A percentile compares a stretch with the other conserved stretches of the same genome.
Evolutionary conservation across 2,888 invertebrate genomes (phyloP).

Genomic region (Pterobdella sp.): DNA sequence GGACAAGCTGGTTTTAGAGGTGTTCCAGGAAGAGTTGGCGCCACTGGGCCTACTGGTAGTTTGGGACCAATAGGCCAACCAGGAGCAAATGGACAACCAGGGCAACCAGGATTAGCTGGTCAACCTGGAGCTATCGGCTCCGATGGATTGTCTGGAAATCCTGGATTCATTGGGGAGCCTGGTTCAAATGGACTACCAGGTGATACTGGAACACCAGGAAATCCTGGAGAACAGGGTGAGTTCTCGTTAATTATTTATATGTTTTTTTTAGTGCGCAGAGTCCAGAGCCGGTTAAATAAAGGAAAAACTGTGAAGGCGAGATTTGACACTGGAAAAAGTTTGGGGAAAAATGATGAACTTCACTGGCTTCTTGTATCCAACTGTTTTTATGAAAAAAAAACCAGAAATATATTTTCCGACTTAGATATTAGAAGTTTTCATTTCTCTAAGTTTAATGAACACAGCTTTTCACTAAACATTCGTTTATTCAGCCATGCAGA

Average conservation of each 20-base stretch:
- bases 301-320: no score
- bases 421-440: no score
- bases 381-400: no score
- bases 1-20: conserved; percentile 18
- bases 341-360: no score
- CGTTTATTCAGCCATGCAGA: no score
- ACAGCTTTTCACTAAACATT: no score
- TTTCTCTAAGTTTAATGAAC: no score
- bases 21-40: neutral
- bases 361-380: no score
- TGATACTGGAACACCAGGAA: conserved; percentile 31
- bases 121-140: conserved; percentile 30
- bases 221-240: conserved; percentile 16
- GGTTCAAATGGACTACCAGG: conserved; percentile 37
- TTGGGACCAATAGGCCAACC: conserved; percentile 53
- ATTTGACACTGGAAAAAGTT: no score
- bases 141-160: conserved; percentile 22
- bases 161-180: conserved; percentile 26
- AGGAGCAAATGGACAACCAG: conserved; percentile 51
- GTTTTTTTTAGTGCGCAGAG: neutral
- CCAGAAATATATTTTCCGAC: no score
- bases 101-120: conserved; percentile 33
- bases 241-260: neutral
- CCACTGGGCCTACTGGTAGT: conserved; percentile 24
- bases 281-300: neutral